Conservation (phyloP, 1,140 invertebrate genomes). For the Oncopodura yosiiana region DNA sequence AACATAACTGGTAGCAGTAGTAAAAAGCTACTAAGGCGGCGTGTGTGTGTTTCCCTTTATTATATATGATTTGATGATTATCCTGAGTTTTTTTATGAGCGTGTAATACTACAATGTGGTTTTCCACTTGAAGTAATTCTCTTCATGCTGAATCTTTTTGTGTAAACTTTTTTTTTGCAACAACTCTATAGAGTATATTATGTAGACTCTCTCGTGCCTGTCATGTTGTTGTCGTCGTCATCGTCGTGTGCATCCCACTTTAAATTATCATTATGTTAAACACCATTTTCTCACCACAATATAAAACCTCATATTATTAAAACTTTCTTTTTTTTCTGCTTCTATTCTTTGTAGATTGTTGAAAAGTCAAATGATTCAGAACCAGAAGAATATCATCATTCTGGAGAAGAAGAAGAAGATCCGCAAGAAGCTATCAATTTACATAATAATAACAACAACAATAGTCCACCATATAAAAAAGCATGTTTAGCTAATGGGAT, state of each 20-base stretch:
- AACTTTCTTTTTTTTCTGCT: too few relatives aligned
- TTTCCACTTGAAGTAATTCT: constrained; percentile 23
- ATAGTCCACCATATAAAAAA: constrained; percentile 31
- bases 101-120: constrained; percentile 27
- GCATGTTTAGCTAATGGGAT: constrained; percentile 26
- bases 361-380: constrained; percentile 14
- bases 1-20: too few relatives aligned
- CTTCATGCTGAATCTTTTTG: constrained; percentile 4
- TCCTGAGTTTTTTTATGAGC: constrained; percentile 1
- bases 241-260: too few relatives aligned
- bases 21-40: too few relatives aligned
- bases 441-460: constrained; percentile 25
- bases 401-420: constrained; percentile 4
- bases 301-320: too few relatives aligned
- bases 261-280: too few relatives aligned
- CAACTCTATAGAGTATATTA: too few relatives aligned
- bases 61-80: constrained; percentile 20
- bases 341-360: constrained; percentile 20
- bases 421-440: not conserved
- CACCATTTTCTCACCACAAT: too few relatives aligned
- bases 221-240: too few relatives aligned
- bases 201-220: constrained; percentile 1
- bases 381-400: not conserved
- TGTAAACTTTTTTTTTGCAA: not conserved
- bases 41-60: constrained; percentile 6